Evolutionary conservation across 2,797 vertebrate genomes (phyloP), one percentile per base, ranked within the genome.

Genomic region (Morelia viridis): DNA sequence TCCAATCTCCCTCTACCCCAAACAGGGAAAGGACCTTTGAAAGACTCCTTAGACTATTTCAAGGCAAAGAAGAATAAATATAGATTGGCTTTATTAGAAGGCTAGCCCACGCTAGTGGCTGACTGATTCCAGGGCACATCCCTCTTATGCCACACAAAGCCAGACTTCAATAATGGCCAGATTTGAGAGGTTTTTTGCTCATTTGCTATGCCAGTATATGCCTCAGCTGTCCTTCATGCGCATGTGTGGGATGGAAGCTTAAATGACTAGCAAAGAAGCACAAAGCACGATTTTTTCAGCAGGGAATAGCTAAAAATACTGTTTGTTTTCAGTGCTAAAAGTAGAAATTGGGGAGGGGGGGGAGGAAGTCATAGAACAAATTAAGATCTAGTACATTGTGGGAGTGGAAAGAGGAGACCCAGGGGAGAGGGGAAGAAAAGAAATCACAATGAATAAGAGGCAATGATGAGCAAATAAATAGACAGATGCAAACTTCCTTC

Each of bases 31-130:
- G 90, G 94, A 89, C 96, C 89, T 90, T 87, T 93, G 92, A 92
- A 95, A 97, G 94, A 94, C 94, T 94, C 97, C 94, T 96, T 95
- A 96, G 97, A 94, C 97, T 98, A 98, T 98, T 98, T 98, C 95
- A 98, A 97, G 97, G 97, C 92, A 97, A 97, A 65, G 80, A 96
- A 96, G 98, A 98, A 98, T 98, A 98, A 98, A 98, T 98, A 98
- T 97, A 98, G 98, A 97, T 97, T 94, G 93, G 96, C 96, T 96
- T 98, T 98, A 98, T 98, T 98, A 98, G 97, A 98, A 98, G 97
- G 97, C 96, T 96, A 94, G 95, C 96, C 95, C 97, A 94, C 94
- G 95, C 96, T 96, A 94, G 97, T 97, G 97, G 97, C 97, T 96
- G 96, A 92, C 96, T 97, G 97, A 98, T 98, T 98, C 98, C 96